Conservation (phyloP, 2,113 vertebrate species). For the Climacteris rufus region DNA sequence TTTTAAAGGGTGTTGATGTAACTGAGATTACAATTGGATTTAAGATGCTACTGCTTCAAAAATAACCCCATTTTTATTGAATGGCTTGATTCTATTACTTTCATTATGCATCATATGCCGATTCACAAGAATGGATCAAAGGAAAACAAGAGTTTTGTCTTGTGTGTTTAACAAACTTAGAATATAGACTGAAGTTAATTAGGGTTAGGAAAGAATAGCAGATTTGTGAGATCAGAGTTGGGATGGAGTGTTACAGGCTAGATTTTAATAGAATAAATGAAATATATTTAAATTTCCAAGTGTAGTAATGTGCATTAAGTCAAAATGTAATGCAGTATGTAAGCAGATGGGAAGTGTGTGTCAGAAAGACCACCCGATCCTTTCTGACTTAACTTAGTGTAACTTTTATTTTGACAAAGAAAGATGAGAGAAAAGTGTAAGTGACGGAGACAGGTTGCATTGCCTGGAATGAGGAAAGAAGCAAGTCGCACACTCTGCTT, state of each 20-base stretch:
- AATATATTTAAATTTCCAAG: background rate
- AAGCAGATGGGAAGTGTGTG: background rate
- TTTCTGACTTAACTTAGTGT: background rate
- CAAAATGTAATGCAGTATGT: background rate
- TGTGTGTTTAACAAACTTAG: background rate
- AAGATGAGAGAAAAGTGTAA: background rate
- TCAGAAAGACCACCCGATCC: background rate
- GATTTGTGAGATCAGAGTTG: background rate
- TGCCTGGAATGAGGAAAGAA: background rate
- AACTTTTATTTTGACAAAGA: background rate
- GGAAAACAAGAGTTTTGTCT: background rate
- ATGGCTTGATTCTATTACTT: background rate
- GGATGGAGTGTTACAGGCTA: background rate
- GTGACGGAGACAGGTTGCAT: background rate
- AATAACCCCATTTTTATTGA: background rate
- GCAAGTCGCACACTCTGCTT: background rate
- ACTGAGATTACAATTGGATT: background rate
- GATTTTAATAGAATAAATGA: background rate
- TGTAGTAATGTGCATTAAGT: background rate
- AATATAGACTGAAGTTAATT: background rate
- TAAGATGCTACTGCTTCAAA: background rate
- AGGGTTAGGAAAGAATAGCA: background rate
- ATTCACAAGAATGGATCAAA: background rate
- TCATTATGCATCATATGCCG: rapidly evolving
- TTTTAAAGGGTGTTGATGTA: background rate